Evolutionary conservation across 2,797 vertebrate genomes (phyloP).

Genomic region (Typhlichthys subterraneus): DNA sequence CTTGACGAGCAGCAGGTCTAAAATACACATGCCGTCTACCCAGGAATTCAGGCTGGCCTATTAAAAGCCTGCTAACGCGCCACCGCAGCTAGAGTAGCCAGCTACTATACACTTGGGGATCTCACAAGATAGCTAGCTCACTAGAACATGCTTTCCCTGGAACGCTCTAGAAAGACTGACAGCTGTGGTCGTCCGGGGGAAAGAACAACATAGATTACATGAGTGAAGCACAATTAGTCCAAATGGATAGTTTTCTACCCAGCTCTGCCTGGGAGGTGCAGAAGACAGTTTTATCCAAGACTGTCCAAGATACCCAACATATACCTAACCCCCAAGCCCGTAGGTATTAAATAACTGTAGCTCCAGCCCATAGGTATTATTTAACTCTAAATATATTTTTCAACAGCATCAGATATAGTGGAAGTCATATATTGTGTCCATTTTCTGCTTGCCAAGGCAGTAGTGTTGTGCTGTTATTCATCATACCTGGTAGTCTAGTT

Average conservation of each 20-base stretch:
- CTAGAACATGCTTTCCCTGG: constrained; percentile 13
- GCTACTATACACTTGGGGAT: constrained; percentile 38
- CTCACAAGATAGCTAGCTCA: constrained; percentile 21
- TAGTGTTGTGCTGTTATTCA: background rate
- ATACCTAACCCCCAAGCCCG: no score
- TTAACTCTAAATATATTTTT: no score
- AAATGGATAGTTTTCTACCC: background rate
- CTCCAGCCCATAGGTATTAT: no score
- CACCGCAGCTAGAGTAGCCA: constrained; percentile 39
- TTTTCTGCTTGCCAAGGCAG: background rate
- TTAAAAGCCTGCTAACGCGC: constrained; percentile 69
- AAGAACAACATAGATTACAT: constrained; percentile 5
- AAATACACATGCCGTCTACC: constrained; percentile 58
- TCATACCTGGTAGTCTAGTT: constrained; percentile 87
- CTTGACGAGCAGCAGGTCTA: constrained; percentile 57
- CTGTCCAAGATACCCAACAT: no score
- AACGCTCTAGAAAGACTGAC: constrained; percentile 14
- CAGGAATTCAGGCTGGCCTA: constrained; percentile 74
- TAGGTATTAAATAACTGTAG: no score
- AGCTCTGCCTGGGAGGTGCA: background rate
- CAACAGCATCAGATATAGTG: no score
- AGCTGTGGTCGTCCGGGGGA: constrained; percentile 2
- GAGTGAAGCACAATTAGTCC: background rate
- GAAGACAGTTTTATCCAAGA: background rate
- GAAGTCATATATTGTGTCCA: background rate